Evolutionary conservation across 2,888 invertebrate species (phyloP).

Genomic region (Isotomurus palustris): DNA sequence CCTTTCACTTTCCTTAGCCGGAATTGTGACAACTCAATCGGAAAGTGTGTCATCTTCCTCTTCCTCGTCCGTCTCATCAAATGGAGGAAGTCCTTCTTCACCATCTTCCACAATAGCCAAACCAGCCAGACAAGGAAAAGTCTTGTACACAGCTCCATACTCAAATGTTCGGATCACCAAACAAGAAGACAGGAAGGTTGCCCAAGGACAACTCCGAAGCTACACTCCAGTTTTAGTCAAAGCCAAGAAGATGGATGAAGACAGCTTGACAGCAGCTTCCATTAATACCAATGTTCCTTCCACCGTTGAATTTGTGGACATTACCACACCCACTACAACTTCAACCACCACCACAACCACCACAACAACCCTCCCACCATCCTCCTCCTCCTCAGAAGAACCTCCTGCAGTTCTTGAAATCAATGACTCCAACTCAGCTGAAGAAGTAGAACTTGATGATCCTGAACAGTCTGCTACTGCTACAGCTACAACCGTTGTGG

Average conservation of each 20-base stretch:
- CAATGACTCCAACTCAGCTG: too few species aligned
- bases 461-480: neutral
- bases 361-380: neutral
- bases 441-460: neutral
- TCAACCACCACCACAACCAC: neutral
- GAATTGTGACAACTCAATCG: slow-evolving; percentile 1
- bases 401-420: too few species aligned
- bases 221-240: slow-evolving; percentile 2
- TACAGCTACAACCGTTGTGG: neutral
- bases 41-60: neutral
- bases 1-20: too few species aligned
- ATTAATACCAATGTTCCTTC: neutral
- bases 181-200: neutral
- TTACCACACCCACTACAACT: neutral
- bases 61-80: neutral
- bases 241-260: slow-evolving; percentile 6
- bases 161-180: neutral
- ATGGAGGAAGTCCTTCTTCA: neutral
- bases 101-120: neutral
- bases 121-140: slow-evolving; percentile 6
- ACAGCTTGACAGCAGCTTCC: neutral
- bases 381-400: neutral
- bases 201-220: neutral
- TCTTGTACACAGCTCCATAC: slow-evolving; percentile 10
- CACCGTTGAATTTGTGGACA: too few species aligned